Conservation (phyloP, 2,888 invertebrate genomes). For the Patella pellucida region DNA sequence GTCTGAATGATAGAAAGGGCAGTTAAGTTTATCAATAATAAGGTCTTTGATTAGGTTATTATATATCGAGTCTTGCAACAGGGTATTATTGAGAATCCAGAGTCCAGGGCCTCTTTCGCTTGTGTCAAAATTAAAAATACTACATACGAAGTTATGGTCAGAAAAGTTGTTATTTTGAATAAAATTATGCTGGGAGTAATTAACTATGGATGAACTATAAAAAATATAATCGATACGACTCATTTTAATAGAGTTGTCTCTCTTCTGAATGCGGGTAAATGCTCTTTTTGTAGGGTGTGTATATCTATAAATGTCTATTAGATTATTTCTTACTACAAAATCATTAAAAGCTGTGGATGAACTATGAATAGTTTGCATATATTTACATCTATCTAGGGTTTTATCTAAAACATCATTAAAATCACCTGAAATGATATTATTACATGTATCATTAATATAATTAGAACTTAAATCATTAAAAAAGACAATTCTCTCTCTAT, state of each 20-base stretch:
- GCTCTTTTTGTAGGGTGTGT: neutral
- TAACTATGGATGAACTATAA: neutral
- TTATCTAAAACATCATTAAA: neutral
- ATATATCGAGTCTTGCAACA: slow-evolving; percentile 17
- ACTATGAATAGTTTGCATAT: neutral
- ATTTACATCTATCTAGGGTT: slow-evolving; percentile 1
- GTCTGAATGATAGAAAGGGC: slow-evolving; percentile 1
- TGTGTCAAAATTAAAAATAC: neutral
- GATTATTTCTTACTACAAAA: neutral
- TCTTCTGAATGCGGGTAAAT: neutral
- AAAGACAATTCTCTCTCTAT: neutral
- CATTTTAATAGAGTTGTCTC: neutral
- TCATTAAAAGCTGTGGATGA: neutral
- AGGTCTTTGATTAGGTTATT: slow-evolving; percentile 2
- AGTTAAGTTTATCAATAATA: neutral
- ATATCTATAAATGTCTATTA: neutral
- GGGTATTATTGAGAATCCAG: slow-evolving; percentile 18
- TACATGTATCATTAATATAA: neutral
- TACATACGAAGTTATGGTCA: neutral
- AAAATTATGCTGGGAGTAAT: neutral
- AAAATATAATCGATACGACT: neutral
- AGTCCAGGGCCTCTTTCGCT: neutral
- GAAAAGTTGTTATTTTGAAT: neutral
- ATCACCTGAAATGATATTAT: neutral
- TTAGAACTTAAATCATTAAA: neutral